These are phyloP conservation scores for Gymnothorax javanicus DNA, from an alignment of 2,797 vertebrate species.

Conservation along the genomic window DNA sequence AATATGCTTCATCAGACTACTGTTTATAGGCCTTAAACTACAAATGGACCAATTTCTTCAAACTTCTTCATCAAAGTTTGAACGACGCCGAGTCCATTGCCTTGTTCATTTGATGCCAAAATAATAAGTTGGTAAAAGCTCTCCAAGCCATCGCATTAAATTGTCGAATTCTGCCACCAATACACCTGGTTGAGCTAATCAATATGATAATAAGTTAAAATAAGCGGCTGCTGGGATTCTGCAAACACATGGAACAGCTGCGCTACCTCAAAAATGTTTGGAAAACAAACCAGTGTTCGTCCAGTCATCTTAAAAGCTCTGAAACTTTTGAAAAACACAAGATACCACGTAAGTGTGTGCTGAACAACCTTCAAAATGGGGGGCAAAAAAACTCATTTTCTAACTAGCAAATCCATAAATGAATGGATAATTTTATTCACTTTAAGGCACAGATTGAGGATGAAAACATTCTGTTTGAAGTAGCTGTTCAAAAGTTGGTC, in stretches of 20 bases:
- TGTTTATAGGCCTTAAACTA: not conserved
- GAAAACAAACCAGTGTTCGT: not conserved
- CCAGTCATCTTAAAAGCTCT: not conserved
- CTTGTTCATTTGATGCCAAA: no score
- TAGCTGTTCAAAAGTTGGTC: not conserved
- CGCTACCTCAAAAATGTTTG: not conserved
- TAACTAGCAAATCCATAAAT: not conserved
- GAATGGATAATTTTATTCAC: not conserved
- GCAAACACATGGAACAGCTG: not conserved
- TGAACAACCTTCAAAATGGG: no score
- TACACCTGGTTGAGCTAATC: not conserved
- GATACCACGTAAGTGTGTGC: no score
- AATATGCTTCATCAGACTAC: not conserved
- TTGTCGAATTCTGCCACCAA: constrained; percentile 1
- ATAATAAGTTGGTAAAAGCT: no score
- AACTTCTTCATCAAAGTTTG: constrained; percentile 9
- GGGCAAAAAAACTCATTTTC: not conserved
- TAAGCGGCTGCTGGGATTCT: not conserved
- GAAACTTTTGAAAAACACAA: not conserved
- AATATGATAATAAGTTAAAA: not conserved
- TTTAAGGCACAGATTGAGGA: not conserved
- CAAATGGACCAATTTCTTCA: not conserved
- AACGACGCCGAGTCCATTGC: not conserved
- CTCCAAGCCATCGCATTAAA: not conserved
- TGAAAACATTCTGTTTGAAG: not conserved